phyloP scores from a whole-genome alignment of 2,113 vertebrate genomes.

The Ammodytes dubius region DNA sequence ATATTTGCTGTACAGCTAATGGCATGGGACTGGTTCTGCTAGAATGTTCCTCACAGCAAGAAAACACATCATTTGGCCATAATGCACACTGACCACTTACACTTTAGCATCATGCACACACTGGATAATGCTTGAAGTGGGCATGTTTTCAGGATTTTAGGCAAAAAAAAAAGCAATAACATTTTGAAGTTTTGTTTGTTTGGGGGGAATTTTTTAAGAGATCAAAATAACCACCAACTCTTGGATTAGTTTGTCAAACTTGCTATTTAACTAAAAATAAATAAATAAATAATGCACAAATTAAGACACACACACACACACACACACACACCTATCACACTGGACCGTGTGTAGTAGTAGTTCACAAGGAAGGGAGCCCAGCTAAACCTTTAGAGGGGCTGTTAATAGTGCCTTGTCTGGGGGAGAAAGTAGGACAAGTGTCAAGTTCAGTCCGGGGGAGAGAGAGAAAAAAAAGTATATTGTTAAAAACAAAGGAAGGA shows the following conservation, averaged over 20 bases:
- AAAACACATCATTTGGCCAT: conserved; percentile 68
- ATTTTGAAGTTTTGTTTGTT: background rate
- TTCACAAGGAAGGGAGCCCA: conserved; percentile 24
- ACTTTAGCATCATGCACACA: conserved; percentile 48
- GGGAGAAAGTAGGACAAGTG: conserved; percentile 53
- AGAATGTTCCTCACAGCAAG: conserved; percentile 74
- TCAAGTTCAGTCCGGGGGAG: conserved; percentile 32
- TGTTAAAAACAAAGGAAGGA: conserved; percentile 52
- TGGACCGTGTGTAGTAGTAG: background rate
- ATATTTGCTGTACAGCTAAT: conserved; percentile 79
- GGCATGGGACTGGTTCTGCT: conserved; percentile 73
- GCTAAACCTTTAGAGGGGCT: conserved; percentile 38
- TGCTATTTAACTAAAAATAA: conserved; percentile 10
- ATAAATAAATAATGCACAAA: conserved; percentile 14
- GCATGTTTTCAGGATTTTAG: conserved; percentile 8
- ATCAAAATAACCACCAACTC: background rate
- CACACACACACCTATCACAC: conserved; percentile 28
- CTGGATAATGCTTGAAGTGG: conserved; percentile 29
- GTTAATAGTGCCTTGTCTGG: conserved; percentile 52
- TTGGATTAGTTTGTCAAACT: background rate
- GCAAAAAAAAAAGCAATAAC: background rate
- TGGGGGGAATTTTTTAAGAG: background rate
- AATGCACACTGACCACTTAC: conserved; percentile 71
- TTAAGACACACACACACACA: conserved; percentile 17
- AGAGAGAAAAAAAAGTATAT: background rate